phyloP scores from a whole-genome alignment of 2,113 vertebrate species.

The Tragelaphus scriptus region DNA sequence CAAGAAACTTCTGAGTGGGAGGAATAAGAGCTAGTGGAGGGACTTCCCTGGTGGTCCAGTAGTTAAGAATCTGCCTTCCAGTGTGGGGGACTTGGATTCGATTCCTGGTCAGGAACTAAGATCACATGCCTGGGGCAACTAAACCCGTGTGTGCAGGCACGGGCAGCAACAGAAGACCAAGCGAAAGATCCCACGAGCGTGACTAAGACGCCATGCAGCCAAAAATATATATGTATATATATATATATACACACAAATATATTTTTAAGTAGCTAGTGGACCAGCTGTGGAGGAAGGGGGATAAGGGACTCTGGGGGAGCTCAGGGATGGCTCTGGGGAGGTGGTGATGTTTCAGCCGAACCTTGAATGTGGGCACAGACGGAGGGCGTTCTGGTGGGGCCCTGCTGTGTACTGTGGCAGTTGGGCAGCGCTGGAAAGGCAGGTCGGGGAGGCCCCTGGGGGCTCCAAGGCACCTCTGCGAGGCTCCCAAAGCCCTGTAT shows the following conservation, averaged over 20 bases:
- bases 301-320: no score
- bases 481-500: background rate
- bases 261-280: background rate
- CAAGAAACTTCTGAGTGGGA: background rate
- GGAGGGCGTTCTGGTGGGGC: background rate
- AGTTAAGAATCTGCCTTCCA: background rate
- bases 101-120: background rate
- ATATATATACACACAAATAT: background rate
- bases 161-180: background rate
- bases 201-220: background rate
- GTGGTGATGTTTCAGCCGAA: fast-evolving
- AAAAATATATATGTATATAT: background rate
- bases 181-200: background rate
- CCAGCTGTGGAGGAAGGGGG: background rate
- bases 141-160: background rate
- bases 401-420: fast-evolving
- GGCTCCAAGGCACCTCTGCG: fast-evolving
- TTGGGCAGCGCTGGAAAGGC: no score
- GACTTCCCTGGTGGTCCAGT: background rate
- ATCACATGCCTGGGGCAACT: background rate
- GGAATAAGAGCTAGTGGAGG: background rate
- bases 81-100: background rate
- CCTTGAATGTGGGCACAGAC: background rate
- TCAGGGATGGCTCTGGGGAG: background rate
- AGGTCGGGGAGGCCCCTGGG: background rate